Conservation (phyloP, 1,140 invertebrate genomes). For the Scylla paramamosain region DNA sequence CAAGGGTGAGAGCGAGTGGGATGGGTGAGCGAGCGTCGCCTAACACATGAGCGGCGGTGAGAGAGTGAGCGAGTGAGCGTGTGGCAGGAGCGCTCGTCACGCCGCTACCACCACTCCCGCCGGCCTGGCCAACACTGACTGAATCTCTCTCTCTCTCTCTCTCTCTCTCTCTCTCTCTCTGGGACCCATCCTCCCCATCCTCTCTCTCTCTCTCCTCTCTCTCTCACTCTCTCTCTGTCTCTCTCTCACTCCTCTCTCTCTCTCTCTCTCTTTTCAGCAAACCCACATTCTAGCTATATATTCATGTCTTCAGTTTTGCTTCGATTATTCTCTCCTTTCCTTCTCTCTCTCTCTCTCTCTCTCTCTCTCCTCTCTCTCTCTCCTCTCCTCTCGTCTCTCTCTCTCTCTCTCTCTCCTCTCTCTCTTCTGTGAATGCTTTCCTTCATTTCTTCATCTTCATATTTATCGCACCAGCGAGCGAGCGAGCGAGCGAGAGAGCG, state of each 20-base stretch:
- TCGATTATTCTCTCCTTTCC: background rate
- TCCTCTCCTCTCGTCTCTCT: background rate
- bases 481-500: background rate
- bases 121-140: background rate
- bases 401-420: slow-evolving; percentile 5
- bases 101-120: slow-evolving; percentile 1
- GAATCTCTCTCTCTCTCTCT: background rate
- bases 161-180: background rate
- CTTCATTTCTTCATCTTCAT: background rate
- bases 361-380: background rate
- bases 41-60: background rate
- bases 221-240: slow-evolving; percentile 19
- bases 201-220: slow-evolving; percentile 26
- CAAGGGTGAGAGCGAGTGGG: background rate
- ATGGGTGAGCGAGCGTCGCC: background rate
- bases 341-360: background rate
- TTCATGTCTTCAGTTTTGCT: background rate
- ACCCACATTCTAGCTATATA: background rate
- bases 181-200: background rate
- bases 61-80: background rate
- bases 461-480: background rate
- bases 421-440: background rate
- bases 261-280: background rate
- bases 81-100: background rate
- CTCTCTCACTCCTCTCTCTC: background rate